phyloP scores from a whole-genome alignment of 1,140 invertebrate genomes.

The Ceratosolen fusciceps region DNA sequence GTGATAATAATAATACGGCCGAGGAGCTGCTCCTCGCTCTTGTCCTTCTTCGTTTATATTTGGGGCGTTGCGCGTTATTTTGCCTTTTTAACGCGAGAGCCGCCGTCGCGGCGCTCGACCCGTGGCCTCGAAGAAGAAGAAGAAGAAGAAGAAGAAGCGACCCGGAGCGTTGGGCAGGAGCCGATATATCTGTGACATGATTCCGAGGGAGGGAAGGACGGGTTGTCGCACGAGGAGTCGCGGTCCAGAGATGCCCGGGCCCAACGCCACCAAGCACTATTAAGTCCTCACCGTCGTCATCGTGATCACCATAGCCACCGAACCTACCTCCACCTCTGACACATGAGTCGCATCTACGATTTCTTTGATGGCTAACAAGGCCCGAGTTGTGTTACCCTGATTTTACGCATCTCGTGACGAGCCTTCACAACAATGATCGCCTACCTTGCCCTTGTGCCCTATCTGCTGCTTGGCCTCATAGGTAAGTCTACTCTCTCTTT shows the following conservation, averaged over 20 bases:
- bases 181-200: too few species aligned
- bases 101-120: too few species aligned
- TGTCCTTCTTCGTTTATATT: constrained; percentile 2
- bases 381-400: constrained; percentile 12
- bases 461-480: constrained; percentile 31
- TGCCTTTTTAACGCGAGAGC: too few species aligned
- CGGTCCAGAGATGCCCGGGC: too few species aligned
- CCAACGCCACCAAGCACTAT: too few species aligned
- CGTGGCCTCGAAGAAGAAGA: background rate
- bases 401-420: constrained; percentile 18
- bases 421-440: constrained; percentile 31
- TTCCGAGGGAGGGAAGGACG: background rate
- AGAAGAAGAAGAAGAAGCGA: constrained; percentile 16
- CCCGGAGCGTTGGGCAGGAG: too few species aligned
- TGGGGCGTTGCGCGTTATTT: constrained; percentile 4
- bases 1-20: too few species aligned
- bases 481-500: constrained; percentile 35
- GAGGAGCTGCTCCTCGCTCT: too few species aligned
- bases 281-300: background rate
- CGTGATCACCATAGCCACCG: background rate
- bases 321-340: background rate
- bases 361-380: constrained; percentile 39
- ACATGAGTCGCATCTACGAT: constrained; percentile 15
- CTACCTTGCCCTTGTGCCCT: constrained; percentile 26
- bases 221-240: background rate